Evolutionary conservation across 2,888 invertebrate species (phyloP), one percentile per base, ranked within the genome.

Genomic region (Drosophila lutescens): DNA sequence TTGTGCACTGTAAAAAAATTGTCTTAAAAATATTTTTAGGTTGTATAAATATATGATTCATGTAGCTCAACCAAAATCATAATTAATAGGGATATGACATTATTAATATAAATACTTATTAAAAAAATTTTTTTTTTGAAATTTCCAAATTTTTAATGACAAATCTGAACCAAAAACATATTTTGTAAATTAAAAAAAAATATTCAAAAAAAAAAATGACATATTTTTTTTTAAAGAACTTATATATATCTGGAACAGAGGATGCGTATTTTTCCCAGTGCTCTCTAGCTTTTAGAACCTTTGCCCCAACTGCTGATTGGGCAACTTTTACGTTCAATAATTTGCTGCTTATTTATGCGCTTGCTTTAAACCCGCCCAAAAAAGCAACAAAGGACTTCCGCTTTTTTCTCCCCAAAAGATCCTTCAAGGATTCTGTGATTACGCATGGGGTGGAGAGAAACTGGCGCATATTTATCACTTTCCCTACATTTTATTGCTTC

Each of bases 271-370:
- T 53, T 54, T 13, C 12, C 9, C 1, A 38, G 32, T 23, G 2
- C 2, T 6, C 41, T 13, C 15, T 34, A 34, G 17, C 40, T 55
- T 32, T n/a, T 1, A 30, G 30, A 13, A 23, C 41, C 38, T 65
- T 55, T 36, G 41, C 46, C 53, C 46, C 59, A 34, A n/a, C 51
- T 72, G 79, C 76, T 75, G 79, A 77, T 68, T 81, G 75, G 58
- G 77, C 85, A 75, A 73, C 65, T 78, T 77, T 78, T 60, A 62
- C 59, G 74, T 78, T 85, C 87, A 83, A 85, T 85, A 80, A 87
- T 79, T 85, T 79, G 84, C 65, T 70, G 60, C 63, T 84, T 83
- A 83, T 78, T 83, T 80, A 86, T 74, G 86, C 74, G 71, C 55
- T 63, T 38, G 75, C 80, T 67, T 75, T 65, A 67, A 68, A 58